Evolutionary conservation across 2,888 invertebrate genomes (phyloP).

Genomic region (Himalopsyche tibetana): DNA sequence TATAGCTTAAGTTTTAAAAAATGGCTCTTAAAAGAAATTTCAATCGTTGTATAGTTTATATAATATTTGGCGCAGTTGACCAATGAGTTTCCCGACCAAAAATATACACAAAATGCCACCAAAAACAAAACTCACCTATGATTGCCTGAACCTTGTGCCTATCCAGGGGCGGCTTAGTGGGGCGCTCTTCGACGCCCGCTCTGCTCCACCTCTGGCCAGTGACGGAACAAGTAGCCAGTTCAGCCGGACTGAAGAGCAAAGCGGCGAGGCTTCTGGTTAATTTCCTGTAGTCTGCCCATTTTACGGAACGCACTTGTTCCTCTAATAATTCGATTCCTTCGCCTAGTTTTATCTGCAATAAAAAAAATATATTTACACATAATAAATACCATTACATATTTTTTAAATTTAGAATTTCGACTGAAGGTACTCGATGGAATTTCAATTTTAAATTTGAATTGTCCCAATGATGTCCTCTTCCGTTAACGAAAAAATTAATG

Average conservation of each 20-base stretch:
- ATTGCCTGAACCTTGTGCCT: conserved; percentile 85
- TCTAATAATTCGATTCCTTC: conserved; percentile 85
- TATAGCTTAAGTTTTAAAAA: too few species aligned
- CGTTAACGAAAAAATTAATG: too few species aligned
- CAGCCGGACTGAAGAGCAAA: conserved; percentile 85
- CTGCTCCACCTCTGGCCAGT: conserved; percentile 87
- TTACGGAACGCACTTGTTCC: conserved; percentile 82
- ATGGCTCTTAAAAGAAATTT: too few species aligned
- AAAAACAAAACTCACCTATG: conserved; percentile 77
- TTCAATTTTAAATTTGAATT: too few species aligned
- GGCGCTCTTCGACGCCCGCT: conserved; percentile 83
- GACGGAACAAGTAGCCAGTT: conserved; percentile 85
- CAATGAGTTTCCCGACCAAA: too few species aligned
- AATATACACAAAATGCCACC: background rate
- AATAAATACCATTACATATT: background rate
- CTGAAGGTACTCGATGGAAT: too few species aligned
- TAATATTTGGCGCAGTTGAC: background rate
- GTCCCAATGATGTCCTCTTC: too few species aligned
- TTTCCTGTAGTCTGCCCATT: conserved; percentile 86
- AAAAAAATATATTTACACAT: background rate
- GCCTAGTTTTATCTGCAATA: conserved; percentile 81
- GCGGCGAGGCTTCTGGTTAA: conserved; percentile 84
- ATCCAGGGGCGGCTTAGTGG: conserved; percentile 86
- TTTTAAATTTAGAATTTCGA: too few species aligned
- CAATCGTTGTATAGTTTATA: too few species aligned